A percentile compares a stretch with the other conserved stretches of the same genome.
Evolutionary conservation across 2,797 vertebrate genomes (phyloP).

Genomic region (Myotis daubentonii): DNA sequence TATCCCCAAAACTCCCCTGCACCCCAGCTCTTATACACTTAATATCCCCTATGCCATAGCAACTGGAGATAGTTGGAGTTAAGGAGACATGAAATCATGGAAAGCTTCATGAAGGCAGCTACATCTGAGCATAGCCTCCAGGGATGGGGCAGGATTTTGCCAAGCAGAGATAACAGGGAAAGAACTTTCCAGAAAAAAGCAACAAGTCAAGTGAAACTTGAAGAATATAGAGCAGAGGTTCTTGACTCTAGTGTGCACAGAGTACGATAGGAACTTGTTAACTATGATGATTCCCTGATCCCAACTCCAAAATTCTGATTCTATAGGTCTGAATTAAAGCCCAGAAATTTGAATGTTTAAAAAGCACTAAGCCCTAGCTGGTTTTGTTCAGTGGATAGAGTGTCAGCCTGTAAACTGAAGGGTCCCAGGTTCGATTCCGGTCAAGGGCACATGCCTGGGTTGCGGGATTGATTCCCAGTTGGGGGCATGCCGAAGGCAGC

Average conservation of each 20-base stretch:
- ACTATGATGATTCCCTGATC: neutral
- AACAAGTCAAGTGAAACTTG: neutral
- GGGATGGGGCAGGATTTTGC: neutral
- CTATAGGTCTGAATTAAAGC: neutral
- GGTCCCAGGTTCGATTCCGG: too few species aligned
- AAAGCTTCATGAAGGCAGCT: constrained; percentile 36
- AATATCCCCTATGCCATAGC: neutral
- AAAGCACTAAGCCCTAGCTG: neutral
- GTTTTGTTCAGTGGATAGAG: too few species aligned
- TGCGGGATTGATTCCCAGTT: too few species aligned
- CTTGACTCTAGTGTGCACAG: neutral
- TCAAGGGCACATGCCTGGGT: too few species aligned
- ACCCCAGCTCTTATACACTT: neutral
- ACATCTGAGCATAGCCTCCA: constrained; percentile 7
- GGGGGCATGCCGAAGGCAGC: too few species aligned
- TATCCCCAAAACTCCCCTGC: neutral
- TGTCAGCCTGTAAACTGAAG: too few species aligned
- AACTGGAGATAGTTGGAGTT: neutral
- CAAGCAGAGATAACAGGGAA: neutral
- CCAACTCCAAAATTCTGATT: constrained; percentile 26
- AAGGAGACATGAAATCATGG: constrained; percentile 33
- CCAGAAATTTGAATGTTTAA: constrained; percentile 44
- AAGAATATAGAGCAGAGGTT: constrained; percentile 26
- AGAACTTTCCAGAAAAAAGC: constrained; percentile 25
- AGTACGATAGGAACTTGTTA: neutral